Evolutionary conservation across 2,888 invertebrate species (phyloP), one percentile per base, ranked within the genome.

Genomic region (Zele albiditarsus): DNA sequence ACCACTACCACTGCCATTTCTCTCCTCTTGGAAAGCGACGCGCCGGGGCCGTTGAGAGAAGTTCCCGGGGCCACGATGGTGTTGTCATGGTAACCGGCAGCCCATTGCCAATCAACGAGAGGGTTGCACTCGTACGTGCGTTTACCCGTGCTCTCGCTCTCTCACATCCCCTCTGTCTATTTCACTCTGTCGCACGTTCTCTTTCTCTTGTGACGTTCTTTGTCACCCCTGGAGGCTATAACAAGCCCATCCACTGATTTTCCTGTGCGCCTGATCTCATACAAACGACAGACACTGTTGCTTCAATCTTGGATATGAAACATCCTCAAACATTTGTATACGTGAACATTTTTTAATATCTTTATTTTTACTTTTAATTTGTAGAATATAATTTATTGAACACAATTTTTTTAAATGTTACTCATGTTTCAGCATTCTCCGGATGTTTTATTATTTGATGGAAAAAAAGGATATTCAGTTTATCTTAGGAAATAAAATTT

Each of bases 121-220:
- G 85, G 86, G 84, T 75, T 86, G 84, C 84, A 85, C 84, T 86
- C 82, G 86, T 86, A 85, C 84, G 85, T 84, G 85, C 86, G 84
- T 85, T 86, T 84, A 84, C 84, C 84, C 84, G 82, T 83, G 81
- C 84, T 67, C 74, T 77, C 81, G 80, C 80, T 82, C 20, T 75
- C 80, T 79, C 78, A 78, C 81, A 80, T 68, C 20, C 66, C 62
- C 76, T 23, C 69, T 73, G 65, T 42, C 33, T 38, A 38, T 38
- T 12, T 12, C 12, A 38, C 38, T 38, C 38, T 38, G 38, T 38
- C 38, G 38, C 38, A 38, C 38, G 38, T 27, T 58, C 42, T 78
- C 74, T 67, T 57, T 78, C 73, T 60, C 70, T 53, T 20, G 38
- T 3, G 20, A 53, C 20, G 53, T 53, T 53, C 53, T 53, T 53